Evolutionary conservation across 1,140 invertebrate genomes (phyloP), one percentile per base, ranked within the genome.

Genomic region (Chironomus tepperi): DNA sequence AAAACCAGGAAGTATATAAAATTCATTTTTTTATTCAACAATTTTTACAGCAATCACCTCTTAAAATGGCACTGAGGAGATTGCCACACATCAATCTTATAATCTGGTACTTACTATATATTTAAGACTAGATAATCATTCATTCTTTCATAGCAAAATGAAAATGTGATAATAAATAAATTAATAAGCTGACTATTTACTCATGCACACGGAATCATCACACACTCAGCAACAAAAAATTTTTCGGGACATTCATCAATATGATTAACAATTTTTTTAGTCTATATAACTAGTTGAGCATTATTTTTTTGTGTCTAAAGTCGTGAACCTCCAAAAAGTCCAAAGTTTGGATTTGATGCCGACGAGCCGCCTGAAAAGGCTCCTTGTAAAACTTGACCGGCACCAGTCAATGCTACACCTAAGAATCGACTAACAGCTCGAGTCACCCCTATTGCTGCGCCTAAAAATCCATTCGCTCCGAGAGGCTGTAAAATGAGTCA

Each of bases 401-500:
- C 65, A 19, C 65, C 65, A 3, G 16, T 21, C 18, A 92, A 87
- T 16, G 90, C 89, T 78, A 88, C 86, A 78, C 89, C 89, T 78
- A 92, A 84, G 79, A 92, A 91, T 79, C 88, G 87, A 77, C 89
- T 89, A 78, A 91, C 89, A 3, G 89, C 88, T 81, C 87, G 86
- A 7, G 89, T 90, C 75, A 90, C 89, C 77, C 89, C 89, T 75
- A 91, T 87, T 73, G 89, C 89, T 43, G 88, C 88, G 74, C 86
- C 88, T 8, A 91, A 85, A 47, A 90, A 84, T 75, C 84, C 87
- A 76, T 18, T 19, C 8, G 65, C 18, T 10, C 88, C 80, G 65
- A 87, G 83, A 10, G 84, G 82, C 7, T 80, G 76, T 16, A 73
- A 42, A 12, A 42, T 24, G 9, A 34, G 21, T 73, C 42, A 43